Evolutionary conservation across 2,113 vertebrate species (phyloP), one percentile per base, ranked within the genome.

Genomic region (Hassar affinis): DNA sequence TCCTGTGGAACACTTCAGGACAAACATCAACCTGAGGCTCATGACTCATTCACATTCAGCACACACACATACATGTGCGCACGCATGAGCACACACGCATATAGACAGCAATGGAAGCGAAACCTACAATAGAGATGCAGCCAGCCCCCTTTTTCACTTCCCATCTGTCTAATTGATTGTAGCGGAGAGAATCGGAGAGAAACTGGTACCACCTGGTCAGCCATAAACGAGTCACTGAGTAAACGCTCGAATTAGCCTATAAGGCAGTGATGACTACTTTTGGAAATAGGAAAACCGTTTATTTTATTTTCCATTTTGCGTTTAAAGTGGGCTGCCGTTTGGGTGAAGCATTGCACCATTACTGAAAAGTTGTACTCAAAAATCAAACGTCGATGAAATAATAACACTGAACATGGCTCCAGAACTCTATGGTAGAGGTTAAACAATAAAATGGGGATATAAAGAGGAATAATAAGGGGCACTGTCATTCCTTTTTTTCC

Each of bases 11-110:
- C 61, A 62, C 27, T 47, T 77, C 69, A 78, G 79, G 51, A 69
- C 80, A 69, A 87, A 85, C 86, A 87, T 61, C 10, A 35, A 85
- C 66, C 75, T 62, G 30, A 79, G 75, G 64, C 51, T 56, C 81
- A 82, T 82, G 56, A 75, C 66, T 85, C 83, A 85, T 54, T 79
- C 57, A 47, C 71, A 75, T 68, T 59, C 52, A 49, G 49, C n/a
- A 64, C 57, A 57, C 74, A 68, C 27, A 76, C 59, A 25, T 2
- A 49, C 38, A 15, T 15, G 18, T 11, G 18, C 14, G 9, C 18
- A 54, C 18, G 30, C 51, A 76, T 33, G 72, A 30, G 30, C 18
- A 18, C 18, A 74, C 59, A 79, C 22, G 27, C 59, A 64, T 12
- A 51, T 49, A 66, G 17, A 80, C 45, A 38, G 57, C 38, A 74